Conservation (phyloP, 2,797 vertebrate genomes). For the Rhynchotus rufescens region DNA sequence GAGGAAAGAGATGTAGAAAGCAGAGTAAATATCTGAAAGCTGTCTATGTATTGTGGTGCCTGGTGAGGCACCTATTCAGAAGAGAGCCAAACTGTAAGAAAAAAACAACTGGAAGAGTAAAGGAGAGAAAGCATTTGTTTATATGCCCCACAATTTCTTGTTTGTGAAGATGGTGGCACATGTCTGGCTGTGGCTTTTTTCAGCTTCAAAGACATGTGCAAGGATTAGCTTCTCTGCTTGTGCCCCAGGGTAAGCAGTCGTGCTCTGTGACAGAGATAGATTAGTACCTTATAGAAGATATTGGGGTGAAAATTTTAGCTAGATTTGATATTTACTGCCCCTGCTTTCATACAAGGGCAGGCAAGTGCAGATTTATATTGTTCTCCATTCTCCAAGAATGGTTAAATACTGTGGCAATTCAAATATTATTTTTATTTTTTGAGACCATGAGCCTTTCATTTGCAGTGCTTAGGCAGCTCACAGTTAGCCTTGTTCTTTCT, state of each 20-base stretch:
- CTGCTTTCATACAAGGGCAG: background rate
- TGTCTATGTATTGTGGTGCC: background rate
- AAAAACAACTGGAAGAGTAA: background rate
- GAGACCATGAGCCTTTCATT: background rate
- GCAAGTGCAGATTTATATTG: background rate
- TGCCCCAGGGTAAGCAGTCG: background rate
- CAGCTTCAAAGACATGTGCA: background rate
- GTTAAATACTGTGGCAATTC: background rate
- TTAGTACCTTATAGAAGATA: background rate
- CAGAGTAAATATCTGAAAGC: background rate
- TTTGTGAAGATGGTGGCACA: background rate
- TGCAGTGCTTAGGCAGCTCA: background rate
- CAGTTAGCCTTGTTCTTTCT: background rate
- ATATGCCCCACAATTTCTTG: background rate
- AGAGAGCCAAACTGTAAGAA: background rate
- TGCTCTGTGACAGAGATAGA: background rate
- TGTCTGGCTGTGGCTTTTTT: background rate
- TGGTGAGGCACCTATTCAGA: background rate
- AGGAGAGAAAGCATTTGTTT: background rate
- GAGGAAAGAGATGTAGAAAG: background rate
- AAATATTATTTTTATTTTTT: background rate
- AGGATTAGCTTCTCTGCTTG: background rate
- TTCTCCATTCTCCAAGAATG: background rate
- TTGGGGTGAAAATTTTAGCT: background rate
- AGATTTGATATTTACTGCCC: background rate